Base-by-base conservation (phyloP, 2,888 invertebrate species). In the Halictus ligatus region DNA sequence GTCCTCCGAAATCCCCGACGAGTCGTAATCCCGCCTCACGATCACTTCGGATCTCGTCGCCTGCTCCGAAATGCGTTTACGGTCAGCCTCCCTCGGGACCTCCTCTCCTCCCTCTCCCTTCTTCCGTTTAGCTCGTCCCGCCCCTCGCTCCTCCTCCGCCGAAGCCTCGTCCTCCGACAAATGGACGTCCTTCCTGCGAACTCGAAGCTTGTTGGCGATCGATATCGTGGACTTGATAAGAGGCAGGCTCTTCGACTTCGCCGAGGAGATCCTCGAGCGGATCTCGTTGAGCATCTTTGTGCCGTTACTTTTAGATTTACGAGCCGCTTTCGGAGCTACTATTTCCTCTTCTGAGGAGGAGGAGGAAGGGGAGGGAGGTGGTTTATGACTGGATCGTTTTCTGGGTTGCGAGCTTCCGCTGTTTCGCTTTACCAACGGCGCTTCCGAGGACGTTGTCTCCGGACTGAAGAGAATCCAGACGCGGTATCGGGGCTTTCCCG, bases 381-480 rank as follows among this genome's bases (percentile, higher is more conserved):
- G 13, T 1, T 13, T 48, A n/a, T 4, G 35, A 13, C 13, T 79
- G 40, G 58, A 40, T 7, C 25, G 72, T 10, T 15, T 60, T n/a
- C 12, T 46, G 15, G 6, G 46, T 29, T 18, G 69, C 5, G 40
- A 13, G 58, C 6, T 15, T 6, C 60, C 8, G 58, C 18, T 35
- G 50, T 5, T 71, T 78, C 13, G 54, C 10, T 69, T 40, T 21
- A n/a, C 1, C 40, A 1, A 4, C 60, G n/a, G 48, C 64, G 64
- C 8, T 12, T 18, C 43, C 6, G 64, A 64, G 15, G 29, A 64
- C 35, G 25, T 0, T 74, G n/a, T 35, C 18, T 76, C 64, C 15
- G 79, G 64, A 7, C 64, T 58, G 7, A 48, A 72, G 67, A 91
- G 86, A 58, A 92, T 78, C 91, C 92, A 92, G 6, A 50, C 85